Evolutionary conservation across 2,113 vertebrate genomes (phyloP).

Genomic region (Carettochelys insculpta): DNA sequence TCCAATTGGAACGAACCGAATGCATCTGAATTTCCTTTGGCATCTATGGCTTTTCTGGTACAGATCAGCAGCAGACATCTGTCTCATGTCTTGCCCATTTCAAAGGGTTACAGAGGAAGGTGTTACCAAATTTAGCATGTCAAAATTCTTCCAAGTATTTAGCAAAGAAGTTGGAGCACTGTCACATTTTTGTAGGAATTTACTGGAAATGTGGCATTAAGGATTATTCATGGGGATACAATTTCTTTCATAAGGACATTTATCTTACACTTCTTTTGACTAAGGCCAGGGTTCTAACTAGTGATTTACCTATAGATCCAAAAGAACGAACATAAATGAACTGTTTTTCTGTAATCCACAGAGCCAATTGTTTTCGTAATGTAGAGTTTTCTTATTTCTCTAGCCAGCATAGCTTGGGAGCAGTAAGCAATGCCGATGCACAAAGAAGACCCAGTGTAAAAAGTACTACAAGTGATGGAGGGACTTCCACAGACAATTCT

Average conservation of each 20-base stretch:
- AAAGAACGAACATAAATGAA: neutral
- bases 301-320: neutral
- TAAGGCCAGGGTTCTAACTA: neutral
- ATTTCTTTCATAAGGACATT: neutral
- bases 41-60: neutral
- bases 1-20: neutral
- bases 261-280: neutral
- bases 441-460: slow-evolving; percentile 79
- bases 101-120: neutral
- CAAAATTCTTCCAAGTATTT: neutral
- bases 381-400: neutral
- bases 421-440: slow-evolving; percentile 49
- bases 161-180: neutral
- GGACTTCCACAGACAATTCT: slow-evolving; percentile 82
- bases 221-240: neutral
- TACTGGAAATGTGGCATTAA: neutral
- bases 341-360: neutral
- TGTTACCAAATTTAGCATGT: neutral
- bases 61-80: neutral
- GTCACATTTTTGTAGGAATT: neutral
- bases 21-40: neutral
- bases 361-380: neutral
- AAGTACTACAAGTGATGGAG: slow-evolving; percentile 73
- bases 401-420: slow-evolving; percentile 61
- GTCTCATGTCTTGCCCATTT: neutral